These are phyloP conservation scores for Tiaroga cobitis DNA, from an alignment of 2,797 vertebrate genomes.

Conservation along the genomic window DNA sequence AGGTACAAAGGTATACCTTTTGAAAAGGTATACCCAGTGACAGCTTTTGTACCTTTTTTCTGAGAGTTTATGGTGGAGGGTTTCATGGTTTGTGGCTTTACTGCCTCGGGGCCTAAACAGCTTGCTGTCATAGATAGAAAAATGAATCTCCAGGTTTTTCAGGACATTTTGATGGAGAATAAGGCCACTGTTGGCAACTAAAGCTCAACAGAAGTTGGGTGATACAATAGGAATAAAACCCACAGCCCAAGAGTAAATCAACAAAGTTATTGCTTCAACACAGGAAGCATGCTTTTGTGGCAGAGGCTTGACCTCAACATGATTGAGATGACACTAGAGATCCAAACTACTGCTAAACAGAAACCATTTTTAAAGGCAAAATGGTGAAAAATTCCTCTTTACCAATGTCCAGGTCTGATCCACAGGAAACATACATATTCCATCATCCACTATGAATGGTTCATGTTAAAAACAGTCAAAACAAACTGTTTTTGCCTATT, in stretches of 20 bases:
- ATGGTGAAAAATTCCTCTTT: neutral
- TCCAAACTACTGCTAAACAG: neutral
- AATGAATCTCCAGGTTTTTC: neutral
- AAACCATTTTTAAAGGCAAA: neutral
- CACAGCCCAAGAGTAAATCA: conserved; percentile 8
- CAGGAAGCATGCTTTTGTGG: neutral
- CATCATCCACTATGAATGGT: neutral
- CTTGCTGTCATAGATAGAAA: neutral
- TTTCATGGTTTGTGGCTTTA: conserved; percentile 15
- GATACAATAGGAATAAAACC: neutral
- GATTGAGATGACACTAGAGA: conserved; percentile 8
- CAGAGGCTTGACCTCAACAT: neutral
- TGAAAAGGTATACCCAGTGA: neutral
- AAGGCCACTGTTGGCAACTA: conserved; percentile 3
- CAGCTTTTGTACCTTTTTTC: neutral
- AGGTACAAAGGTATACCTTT: neutral
- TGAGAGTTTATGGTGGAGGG: neutral
- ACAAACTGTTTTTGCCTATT: neutral
- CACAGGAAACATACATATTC: neutral
- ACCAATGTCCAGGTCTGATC: neutral
- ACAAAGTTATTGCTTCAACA: conserved; percentile 1
- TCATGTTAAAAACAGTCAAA: neutral
- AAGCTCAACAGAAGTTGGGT: conserved; percentile 5
- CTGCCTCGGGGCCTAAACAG: neutral
- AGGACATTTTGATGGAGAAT: conserved; percentile 4